Conservation (phyloP, 2,797 vertebrate genomes). For the Threskiornis aethiopicus region DNA sequence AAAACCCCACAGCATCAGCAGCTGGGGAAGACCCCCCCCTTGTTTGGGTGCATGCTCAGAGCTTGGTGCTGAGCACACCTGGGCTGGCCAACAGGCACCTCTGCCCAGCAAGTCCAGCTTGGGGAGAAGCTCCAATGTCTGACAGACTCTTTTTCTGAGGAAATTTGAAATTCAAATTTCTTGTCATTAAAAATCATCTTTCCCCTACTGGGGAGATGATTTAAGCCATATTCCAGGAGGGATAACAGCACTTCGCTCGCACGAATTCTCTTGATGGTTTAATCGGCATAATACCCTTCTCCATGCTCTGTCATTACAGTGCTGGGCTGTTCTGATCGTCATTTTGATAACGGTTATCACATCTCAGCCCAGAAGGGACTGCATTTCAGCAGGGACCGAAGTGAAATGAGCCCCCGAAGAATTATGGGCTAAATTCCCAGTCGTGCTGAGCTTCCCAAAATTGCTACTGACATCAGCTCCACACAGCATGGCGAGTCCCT, state of each 20-base stretch:
- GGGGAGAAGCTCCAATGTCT: neutral
- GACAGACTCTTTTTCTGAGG: neutral
- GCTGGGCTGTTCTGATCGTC: neutral
- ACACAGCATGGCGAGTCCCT: neutral
- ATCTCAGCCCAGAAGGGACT: neutral
- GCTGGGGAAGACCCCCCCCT: neutral
- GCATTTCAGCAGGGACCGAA: neutral
- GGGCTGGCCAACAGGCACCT: neutral
- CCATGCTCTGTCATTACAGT: neutral
- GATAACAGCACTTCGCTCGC: neutral
- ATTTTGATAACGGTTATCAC: constrained; percentile 14
- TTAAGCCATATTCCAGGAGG: constrained; percentile 5
- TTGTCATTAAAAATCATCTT: neutral
- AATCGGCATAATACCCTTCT: constrained; percentile 32
- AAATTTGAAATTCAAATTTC: constrained; percentile 30
- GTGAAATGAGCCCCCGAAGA: neutral
- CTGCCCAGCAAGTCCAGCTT: neutral
- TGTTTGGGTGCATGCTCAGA: neutral
- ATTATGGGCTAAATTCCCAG: neutral
- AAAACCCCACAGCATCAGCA: neutral
- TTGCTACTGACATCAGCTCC: neutral
- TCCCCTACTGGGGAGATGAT: neutral
- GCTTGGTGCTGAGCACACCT: neutral
- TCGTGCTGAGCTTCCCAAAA: neutral
- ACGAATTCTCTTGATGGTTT: neutral